A percentile compares a stretch with the other conserved stretches of the same genome.
These are phyloP conservation scores for Orchestes rusci DNA, from an alignment of 2,888 invertebrate genomes.

Conservation along the genomic window DNA sequence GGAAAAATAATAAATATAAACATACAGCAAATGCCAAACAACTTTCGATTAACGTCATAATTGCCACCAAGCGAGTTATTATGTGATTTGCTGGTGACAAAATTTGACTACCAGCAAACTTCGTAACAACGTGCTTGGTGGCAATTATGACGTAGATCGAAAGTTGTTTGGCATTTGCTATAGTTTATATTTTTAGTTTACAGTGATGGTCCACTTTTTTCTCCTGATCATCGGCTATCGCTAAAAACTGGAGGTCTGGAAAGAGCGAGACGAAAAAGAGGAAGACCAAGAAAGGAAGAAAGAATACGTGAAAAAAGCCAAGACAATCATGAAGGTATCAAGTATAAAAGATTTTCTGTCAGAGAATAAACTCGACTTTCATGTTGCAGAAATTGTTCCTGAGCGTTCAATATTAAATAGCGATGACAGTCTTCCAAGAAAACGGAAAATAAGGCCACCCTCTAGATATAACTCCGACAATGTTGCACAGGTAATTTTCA, in stretches of 20 bases:
- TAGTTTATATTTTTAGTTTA: constrained; percentile 16
- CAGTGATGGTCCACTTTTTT: constrained; percentile 56
- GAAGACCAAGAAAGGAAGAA: constrained; percentile 57
- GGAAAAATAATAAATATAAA: too few species aligned
- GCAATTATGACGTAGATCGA: too few species aligned
- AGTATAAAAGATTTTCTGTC: constrained; percentile 11
- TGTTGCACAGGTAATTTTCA: constrained; percentile 51
- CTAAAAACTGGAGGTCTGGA: constrained; percentile 58
- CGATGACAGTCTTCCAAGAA: constrained; percentile 50
- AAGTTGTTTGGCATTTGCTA: too few species aligned
- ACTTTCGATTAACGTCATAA: too few species aligned
- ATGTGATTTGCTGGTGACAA: too few species aligned
- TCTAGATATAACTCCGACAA: constrained; percentile 53
- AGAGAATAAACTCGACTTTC: constrained; percentile 38
- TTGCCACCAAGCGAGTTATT: too few species aligned
- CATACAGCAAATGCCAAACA: too few species aligned
- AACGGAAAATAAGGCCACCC: constrained; percentile 60
- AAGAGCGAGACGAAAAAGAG: constrained; percentile 61
- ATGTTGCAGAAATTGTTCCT: too few species aligned
- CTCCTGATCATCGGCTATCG: constrained; percentile 57
- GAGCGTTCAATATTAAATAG: too few species aligned
- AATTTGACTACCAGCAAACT: too few species aligned
- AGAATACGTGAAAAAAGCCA: constrained; percentile 18
- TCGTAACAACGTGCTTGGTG: too few species aligned
- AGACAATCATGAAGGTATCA: neutral